These are phyloP conservation scores for Lagopus leucura DNA, from an alignment of 2,113 vertebrate species.

Conservation along the genomic window DNA sequence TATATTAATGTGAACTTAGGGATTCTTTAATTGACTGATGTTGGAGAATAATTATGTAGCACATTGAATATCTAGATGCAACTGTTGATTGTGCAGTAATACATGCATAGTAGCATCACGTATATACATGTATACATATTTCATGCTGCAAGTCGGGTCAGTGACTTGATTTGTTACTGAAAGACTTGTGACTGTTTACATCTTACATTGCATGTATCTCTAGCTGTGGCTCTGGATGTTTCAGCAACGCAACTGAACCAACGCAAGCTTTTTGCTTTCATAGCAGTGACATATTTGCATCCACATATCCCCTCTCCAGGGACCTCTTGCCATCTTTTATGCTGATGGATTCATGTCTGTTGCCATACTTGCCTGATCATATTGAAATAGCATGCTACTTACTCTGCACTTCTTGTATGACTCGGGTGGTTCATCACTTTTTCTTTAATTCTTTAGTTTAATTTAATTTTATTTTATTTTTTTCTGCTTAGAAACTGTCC, in stretches of 20 bases:
- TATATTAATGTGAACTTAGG: neutral
- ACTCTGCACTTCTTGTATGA: neutral
- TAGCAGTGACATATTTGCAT: accelerated
- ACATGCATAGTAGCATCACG: neutral
- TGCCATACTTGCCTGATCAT: neutral
- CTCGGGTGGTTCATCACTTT: neutral
- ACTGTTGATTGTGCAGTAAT: neutral
- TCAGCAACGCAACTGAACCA: neutral
- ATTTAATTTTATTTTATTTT: neutral
- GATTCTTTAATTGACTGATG: neutral
- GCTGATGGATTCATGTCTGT: neutral
- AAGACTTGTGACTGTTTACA: neutral
- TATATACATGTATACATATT: neutral
- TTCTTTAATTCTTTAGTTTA: neutral
- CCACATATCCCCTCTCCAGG: accelerated
- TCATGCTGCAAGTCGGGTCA: neutral
- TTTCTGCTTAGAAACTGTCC: neutral
- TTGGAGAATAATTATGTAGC: neutral
- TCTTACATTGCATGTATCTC: neutral
- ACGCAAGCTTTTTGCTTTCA: neutral
- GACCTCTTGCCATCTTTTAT: neutral
- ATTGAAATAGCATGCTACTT: neutral
- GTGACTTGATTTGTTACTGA: neutral
- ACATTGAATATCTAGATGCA: neutral
- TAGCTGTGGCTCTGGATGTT: neutral